Conservation (phyloP, 2,797 vertebrate species). For the Sebastes jordani region DNA sequence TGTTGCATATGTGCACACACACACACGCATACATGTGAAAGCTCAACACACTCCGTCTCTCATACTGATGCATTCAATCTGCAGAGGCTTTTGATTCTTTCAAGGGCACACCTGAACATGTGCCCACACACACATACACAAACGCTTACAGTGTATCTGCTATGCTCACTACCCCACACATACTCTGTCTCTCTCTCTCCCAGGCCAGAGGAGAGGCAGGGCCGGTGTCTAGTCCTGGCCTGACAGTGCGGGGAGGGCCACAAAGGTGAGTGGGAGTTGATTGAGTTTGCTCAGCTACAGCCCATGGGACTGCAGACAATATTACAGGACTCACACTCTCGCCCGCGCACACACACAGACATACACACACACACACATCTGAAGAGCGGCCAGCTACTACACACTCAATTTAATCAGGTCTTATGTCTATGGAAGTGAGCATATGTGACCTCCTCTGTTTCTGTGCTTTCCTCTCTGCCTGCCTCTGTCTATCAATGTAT, state of each 20-base stretch:
- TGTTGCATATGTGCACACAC: background rate
- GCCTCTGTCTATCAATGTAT: conserved; percentile 42
- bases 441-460: conserved; percentile 76
- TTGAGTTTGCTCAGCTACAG: conserved; percentile 81
- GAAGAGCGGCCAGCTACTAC: conserved; percentile 63
- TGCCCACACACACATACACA: conserved; percentile 19
- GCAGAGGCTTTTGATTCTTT: conserved; percentile 60
- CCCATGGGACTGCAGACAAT: conserved; percentile 79
- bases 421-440: conserved; percentile 80
- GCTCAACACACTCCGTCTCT: conserved; percentile 67
- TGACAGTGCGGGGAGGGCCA: conserved; percentile 60
- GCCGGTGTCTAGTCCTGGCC: conserved; percentile 63
- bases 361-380: conserved; percentile 39
- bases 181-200: conserved; percentile 4
- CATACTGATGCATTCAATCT: conserved; percentile 63
- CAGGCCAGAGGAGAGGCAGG: conserved; percentile 52
- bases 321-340: conserved; percentile 73
- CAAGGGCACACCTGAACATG: conserved; percentile 82
- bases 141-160: background rate
- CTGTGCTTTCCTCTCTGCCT: conserved; percentile 21
- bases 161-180: background rate
- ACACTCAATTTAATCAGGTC: conserved; percentile 80
- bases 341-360: conserved; percentile 17
- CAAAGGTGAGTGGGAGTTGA: conserved; percentile 82
- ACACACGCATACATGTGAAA: background rate